phyloP scores from a whole-genome alignment of 2,888 invertebrate species.

The Euplexia lucipara region DNA sequence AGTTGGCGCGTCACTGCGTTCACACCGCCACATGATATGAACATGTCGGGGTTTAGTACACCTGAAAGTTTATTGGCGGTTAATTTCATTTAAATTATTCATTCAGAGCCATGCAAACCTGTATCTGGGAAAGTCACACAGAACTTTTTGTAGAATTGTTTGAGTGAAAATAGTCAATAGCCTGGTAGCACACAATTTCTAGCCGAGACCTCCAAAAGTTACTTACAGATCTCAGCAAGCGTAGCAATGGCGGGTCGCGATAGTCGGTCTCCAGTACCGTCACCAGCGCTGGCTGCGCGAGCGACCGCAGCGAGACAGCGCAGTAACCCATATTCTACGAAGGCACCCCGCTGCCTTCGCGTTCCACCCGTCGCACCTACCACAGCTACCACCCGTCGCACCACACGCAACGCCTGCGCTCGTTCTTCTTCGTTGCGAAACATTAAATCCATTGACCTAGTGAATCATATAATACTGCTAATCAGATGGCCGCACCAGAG shows the following conservation, averaged over 20 bases:
- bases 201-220: not conserved
- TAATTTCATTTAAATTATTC: not conserved
- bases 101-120: not conserved
- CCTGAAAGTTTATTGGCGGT: slow-evolving; percentile 82
- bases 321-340: slow-evolving; percentile 94
- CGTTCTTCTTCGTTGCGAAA: slow-evolving; percentile 98
- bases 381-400: slow-evolving; percentile 90
- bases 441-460: slow-evolving; percentile 96
- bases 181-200: too few species aligned
- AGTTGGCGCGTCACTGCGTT: slow-evolving; percentile 95
- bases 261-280: slow-evolving; percentile 94
- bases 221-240: slow-evolving; percentile 96
- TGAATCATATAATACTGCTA: not conserved
- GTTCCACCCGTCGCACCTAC: slow-evolving; percentile 91
- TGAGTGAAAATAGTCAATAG: too few species aligned
- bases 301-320: slow-evolving; percentile 95
- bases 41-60: slow-evolving; percentile 95
- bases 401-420: slow-evolving; percentile 97
- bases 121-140: not conserved
- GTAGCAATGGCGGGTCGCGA: slow-evolving; percentile 96
- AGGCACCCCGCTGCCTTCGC: slow-evolving; percentile 92
- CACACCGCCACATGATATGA: slow-evolving; percentile 96
- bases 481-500: not conserved
- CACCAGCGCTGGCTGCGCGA: slow-evolving; percentile 94
- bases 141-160: too few species aligned